Percentiles rank a stretch among this genome's conserved stretches.
phyloP scores from a whole-genome alignment of 2,797 vertebrate species.

The Margarornis squamiger region DNA sequence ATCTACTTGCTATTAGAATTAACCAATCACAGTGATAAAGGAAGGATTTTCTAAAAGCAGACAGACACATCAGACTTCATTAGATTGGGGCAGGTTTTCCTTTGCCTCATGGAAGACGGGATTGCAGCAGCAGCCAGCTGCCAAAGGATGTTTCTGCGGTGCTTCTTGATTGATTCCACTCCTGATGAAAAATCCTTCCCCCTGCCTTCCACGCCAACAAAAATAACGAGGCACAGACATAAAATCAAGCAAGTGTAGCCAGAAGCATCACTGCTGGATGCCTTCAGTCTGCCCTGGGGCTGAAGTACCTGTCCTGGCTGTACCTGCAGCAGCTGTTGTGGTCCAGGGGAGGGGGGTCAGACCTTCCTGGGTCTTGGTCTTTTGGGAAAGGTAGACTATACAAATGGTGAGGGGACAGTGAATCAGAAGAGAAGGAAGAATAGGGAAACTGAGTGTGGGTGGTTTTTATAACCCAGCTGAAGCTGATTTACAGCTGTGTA shows the following conservation, averaged over 20 bases:
- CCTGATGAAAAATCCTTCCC: background rate
- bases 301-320: background rate
- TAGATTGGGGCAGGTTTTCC: background rate
- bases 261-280: background rate
- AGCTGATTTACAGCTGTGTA: background rate
- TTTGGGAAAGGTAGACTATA: background rate
- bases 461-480: background rate
- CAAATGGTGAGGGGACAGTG: background rate
- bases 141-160: background rate
- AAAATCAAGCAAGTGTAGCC: background rate
- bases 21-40: background rate
- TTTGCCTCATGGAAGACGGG: background rate
- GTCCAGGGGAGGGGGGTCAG: background rate
- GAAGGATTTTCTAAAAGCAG: background rate
- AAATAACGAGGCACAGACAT: background rate
- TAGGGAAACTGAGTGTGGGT: background rate
- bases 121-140: background rate
- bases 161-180: background rate
- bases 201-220: background rate
- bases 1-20: background rate
- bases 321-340: background rate
- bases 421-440: background rate
- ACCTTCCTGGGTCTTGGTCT: background rate
- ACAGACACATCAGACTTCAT: accelerated
- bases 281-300: background rate